Evolutionary conservation across 2,113 vertebrate species (phyloP).

Genomic region (Oceanites oceanicus): DNA sequence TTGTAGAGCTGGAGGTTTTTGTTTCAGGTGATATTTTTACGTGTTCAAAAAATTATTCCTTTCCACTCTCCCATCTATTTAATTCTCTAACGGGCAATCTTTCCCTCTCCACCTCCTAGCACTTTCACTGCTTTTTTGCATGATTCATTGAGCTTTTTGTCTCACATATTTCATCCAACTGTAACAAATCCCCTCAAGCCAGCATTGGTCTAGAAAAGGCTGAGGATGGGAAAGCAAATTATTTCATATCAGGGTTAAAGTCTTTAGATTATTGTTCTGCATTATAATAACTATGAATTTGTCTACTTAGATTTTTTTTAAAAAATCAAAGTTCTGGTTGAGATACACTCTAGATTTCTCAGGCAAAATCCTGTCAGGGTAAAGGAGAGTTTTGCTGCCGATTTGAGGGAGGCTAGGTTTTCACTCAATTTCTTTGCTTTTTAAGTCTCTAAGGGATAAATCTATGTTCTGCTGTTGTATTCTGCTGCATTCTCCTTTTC

Average conservation of each 20-base stretch:
- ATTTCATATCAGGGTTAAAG: slow-evolving; percentile 5
- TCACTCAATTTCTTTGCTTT: background rate
- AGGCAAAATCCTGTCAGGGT: background rate
- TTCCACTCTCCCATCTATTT: background rate
- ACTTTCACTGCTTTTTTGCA: slow-evolving; percentile 24
- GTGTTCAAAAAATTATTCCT: background rate
- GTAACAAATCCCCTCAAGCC: slow-evolving; percentile 46
- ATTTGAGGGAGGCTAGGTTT: background rate
- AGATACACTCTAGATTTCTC: background rate
- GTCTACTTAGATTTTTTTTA: background rate
- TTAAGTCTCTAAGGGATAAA: background rate
- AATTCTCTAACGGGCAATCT: background rate
- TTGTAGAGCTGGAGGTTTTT: background rate
- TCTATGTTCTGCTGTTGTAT: background rate
- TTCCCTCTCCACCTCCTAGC: background rate
- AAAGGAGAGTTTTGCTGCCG: background rate
- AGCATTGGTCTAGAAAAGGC: slow-evolving; percentile 26
- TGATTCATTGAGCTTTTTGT: slow-evolving; percentile 33
- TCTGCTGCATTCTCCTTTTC: background rate
- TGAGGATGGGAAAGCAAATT: slow-evolving; percentile 6
- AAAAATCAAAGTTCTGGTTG: background rate
- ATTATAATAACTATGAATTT: background rate
- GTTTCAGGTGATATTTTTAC: slow-evolving; percentile 14
- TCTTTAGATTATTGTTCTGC: background rate
- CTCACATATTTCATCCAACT: slow-evolving; percentile 37